A percentile compares a stretch with the other conserved stretches of the same genome.
phyloP scores from a whole-genome alignment of 2,113 vertebrate genomes.

The Acinonyx jubatus region DNA sequence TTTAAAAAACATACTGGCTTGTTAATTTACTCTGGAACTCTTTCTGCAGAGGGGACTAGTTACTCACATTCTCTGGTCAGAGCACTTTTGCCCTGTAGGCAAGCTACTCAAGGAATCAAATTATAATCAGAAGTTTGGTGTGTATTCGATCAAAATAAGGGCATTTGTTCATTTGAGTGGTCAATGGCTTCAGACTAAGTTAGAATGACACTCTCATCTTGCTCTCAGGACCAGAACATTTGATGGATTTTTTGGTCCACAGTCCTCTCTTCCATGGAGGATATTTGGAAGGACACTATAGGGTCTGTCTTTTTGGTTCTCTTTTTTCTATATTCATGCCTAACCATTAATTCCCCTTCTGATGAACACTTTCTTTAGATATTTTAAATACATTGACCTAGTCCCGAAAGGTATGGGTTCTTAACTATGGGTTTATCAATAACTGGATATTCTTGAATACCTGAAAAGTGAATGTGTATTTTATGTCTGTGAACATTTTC shows the following conservation, averaged over 20 bases:
- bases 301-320: background rate
- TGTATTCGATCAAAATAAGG: background rate
- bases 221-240: background rate
- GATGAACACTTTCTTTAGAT: background rate
- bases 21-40: background rate
- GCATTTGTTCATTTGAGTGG: background rate
- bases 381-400: background rate
- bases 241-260: background rate
- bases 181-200: background rate
- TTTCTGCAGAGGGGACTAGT: background rate
- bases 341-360: background rate
- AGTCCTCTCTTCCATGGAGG: background rate
- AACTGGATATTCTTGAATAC: background rate
- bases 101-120: background rate
- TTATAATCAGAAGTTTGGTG: slow-evolving; percentile 11
- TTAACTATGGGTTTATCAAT: background rate
- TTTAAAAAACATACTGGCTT: background rate
- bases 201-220: background rate
- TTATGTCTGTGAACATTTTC: background rate
- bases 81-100: background rate
- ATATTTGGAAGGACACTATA: background rate
- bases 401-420: background rate
- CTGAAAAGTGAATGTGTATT: background rate
- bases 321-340: background rate
- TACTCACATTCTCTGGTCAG: background rate